These are phyloP conservation scores for Naso thynnoides DNA, from an alignment of 2,797 vertebrate genomes.

Conservation along the genomic window DNA sequence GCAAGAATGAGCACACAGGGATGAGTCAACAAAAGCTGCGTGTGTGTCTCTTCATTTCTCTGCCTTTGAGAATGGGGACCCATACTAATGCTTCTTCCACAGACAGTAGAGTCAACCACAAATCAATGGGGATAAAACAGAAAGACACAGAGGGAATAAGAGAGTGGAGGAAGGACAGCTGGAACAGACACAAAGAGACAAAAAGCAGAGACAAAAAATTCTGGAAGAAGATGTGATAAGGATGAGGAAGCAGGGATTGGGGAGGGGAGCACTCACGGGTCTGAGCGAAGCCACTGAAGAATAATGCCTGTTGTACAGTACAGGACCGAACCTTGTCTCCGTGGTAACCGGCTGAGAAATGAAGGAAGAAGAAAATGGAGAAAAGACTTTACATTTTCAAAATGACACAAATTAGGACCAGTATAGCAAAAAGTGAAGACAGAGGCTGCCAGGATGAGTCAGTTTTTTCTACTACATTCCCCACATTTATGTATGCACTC, in stretches of 20 bases:
- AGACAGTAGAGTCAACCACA: slow-evolving; percentile 48
- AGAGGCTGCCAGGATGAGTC: background rate
- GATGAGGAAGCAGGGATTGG: slow-evolving; percentile 17
- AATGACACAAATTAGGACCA: slow-evolving; percentile 30
- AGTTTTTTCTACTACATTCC: background rate
- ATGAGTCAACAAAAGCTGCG: slow-evolving; percentile 67
- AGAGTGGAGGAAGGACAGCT: slow-evolving; percentile 34
- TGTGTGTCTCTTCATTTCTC: slow-evolving; percentile 40
- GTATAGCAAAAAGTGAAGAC: background rate
- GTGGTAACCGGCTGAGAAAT: slow-evolving; percentile 91
- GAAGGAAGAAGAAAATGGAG: slow-evolving; percentile 20
- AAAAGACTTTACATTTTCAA: slow-evolving; percentile 39
- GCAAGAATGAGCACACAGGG: slow-evolving; percentile 45
- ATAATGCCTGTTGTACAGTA: slow-evolving; percentile 99
- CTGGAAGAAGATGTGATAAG: slow-evolving; percentile 34
- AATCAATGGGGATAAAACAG: slow-evolving; percentile 47
- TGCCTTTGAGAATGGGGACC: slow-evolving; percentile 45
- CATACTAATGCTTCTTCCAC: slow-evolving; percentile 62
- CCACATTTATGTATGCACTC: background rate
- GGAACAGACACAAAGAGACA: slow-evolving; percentile 18
- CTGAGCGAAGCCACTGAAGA: slow-evolving; percentile 98
- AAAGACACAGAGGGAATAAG: slow-evolving; percentile 32
- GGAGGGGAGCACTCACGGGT: slow-evolving; percentile 88
- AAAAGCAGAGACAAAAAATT: slow-evolving; percentile 11
- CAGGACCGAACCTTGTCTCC: slow-evolving; percentile 96